Evolutionary conservation across 2,888 invertebrate species (phyloP).

Genomic region (Monopis laevigella): DNA sequence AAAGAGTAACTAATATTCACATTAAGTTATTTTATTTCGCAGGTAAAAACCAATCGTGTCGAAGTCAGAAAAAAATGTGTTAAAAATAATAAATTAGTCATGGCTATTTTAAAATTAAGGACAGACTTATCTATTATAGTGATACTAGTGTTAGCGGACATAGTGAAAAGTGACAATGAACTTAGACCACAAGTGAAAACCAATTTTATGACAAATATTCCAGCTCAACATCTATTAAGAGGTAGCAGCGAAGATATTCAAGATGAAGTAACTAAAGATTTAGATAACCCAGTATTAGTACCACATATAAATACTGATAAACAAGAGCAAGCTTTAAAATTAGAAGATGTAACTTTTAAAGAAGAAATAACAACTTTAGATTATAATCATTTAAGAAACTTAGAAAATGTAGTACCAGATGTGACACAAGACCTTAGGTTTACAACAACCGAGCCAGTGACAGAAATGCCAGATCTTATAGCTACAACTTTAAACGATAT

Average conservation of each 20-base stretch:
- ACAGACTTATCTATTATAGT: constrained; percentile 4
- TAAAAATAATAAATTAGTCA: neutral
- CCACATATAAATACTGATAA: neutral
- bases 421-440: neutral
- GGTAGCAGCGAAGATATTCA: constrained; percentile 7
- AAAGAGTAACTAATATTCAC: too few relatives aligned
- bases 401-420: neutral
- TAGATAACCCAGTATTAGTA: neutral
- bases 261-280: too few relatives aligned
- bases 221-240: constrained; percentile 12
- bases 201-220: constrained; percentile 1
- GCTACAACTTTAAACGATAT: too few relatives aligned
- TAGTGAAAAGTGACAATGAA: constrained; percentile 1
- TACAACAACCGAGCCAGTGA: too few relatives aligned
- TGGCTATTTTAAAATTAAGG: constrained; percentile 2
- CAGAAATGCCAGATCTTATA: too few relatives aligned
- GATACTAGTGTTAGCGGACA: constrained; percentile 1
- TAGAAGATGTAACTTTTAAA: neutral
- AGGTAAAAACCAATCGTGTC: neutral
- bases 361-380: neutral
- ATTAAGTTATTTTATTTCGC: too few relatives aligned
- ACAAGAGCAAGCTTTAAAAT: neutral
- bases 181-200: neutral
- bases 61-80: neutral
- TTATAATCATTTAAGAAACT: neutral